These are phyloP conservation scores for Holcopasites calliopsidis DNA, from an alignment of 1,140 invertebrate genomes.

Conservation along the genomic window DNA sequence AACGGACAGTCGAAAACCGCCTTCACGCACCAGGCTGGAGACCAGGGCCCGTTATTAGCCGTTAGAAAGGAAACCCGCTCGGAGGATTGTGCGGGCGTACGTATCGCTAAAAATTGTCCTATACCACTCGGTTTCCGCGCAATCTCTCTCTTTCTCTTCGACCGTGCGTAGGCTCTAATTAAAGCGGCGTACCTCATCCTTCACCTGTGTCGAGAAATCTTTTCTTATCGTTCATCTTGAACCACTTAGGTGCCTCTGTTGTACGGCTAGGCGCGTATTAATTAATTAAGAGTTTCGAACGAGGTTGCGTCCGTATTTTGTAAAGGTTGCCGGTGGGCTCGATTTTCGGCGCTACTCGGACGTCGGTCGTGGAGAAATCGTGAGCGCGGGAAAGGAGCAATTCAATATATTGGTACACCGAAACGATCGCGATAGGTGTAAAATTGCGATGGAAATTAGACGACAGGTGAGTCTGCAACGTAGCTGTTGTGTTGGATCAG, in stretches of 20 bases:
- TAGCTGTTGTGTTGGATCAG: too few species aligned
- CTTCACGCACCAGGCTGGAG: constrained; percentile 23
- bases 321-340: background rate
- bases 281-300: too few species aligned
- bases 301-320: too few species aligned
- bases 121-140: background rate
- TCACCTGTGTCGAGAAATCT: too few species aligned
- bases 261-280: too few species aligned
- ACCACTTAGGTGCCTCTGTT: too few species aligned
- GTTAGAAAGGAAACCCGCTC: constrained; percentile 75
- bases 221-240: too few species aligned
- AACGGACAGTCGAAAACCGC: constrained; percentile 73
- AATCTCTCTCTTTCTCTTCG: background rate
- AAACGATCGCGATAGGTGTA: background rate
- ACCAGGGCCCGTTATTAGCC: constrained; percentile 68
- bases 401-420: constrained; percentile 15
- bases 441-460: background rate
- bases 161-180: background rate
- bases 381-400: constrained; percentile 6
- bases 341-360: background rate
- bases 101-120: constrained; percentile 28
- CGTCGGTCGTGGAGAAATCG: constrained; percentile 33
- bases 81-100: constrained; percentile 38
- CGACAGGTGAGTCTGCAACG: background rate
- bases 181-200: background rate